Base-by-base conservation (phyloP, 2,797 vertebrate genomes). In the Eremophila alpestris region DNA sequence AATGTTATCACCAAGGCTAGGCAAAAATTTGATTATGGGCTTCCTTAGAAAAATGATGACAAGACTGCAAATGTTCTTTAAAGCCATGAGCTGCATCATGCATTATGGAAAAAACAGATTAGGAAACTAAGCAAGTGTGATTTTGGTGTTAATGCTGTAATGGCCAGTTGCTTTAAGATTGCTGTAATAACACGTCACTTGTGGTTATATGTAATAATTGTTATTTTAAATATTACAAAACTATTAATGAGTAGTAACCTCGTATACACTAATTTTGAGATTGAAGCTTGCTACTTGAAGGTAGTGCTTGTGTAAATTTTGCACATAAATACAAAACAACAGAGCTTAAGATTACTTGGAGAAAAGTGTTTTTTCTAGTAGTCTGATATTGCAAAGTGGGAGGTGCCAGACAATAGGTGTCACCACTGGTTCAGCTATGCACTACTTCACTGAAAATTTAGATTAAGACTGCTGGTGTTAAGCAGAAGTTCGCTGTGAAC, bases 171-270 rank as follows among this genome's bases (percentile, higher is more conserved):
- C 81, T 67, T 81, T 81, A 81, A 60, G 77, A 32, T 82, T 93
- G 75, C 75, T 95, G 77, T 92, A 95, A 92, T 95, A 90, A 88
- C 26, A 30, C 1, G 16, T 71, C 89, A 64, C 70, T 56, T 81
- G 77, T 94, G 69, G 82, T 90, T 90, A 83, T 96, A 92, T 92
- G 89, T 94, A 95, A 95, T 83, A 86, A 52, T 74, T 86, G 51
- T 65, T 91, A 64, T 74, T 94, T 90, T 58, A 91, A 95, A 69
- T 68, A 85, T 93, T 96, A 84, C 93, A 94, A 95, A 95, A 90
- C 71, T 87, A n/a, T 67, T 91, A 88, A 92, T 2, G 20, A 74
- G 34, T 46, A 69, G 20, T 76, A 83, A 75, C 36, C 40, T 77
- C 77, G 43, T 71, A 60, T 91, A 86, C 27, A 11, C 52, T 94